Conservation (phyloP, 2,113 vertebrate species). For the Sinocyclocheilus grahami region DNA sequence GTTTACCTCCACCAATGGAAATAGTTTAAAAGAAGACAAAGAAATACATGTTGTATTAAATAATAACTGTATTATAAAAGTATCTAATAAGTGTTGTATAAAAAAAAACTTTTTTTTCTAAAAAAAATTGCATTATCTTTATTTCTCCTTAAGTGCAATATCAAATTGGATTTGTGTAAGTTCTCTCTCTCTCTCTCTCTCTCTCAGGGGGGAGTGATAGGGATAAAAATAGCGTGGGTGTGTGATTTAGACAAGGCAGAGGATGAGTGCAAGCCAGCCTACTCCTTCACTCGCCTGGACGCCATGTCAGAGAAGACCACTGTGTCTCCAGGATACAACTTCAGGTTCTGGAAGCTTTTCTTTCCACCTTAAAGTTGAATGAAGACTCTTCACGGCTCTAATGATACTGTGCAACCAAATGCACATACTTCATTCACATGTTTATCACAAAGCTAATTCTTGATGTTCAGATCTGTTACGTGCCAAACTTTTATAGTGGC, state of each 20-base stretch:
- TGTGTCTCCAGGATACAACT: constrained; percentile 86
- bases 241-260: constrained; percentile 89
- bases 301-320: constrained; percentile 77
- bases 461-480: too few species aligned
- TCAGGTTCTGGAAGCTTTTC: constrained; percentile 75
- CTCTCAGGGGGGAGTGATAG: constrained; percentile 89
- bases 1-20: neutral
- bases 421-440: neutral
- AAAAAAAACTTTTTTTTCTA: too few species aligned
- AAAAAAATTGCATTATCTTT: too few species aligned
- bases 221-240: constrained; percentile 93
- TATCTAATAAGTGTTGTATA: too few species aligned
- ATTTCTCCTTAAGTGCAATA: too few species aligned
- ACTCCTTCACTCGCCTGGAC: constrained; percentile 91
- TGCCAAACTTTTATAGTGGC: neutral
- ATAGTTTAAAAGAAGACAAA: neutral
- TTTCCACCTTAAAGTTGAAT: neutral
- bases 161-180: too few species aligned
- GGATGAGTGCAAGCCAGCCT: constrained; percentile 85
- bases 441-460: neutral
- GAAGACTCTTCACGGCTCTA: neutral
- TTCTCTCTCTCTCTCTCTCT: neutral
- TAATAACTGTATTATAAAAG: too few species aligned
- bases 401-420: neutral
- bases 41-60: neutral